Evolutionary conservation across 23 tunicate species (phyloP).

Genomic region (Aplidium turbinatum): DNA sequence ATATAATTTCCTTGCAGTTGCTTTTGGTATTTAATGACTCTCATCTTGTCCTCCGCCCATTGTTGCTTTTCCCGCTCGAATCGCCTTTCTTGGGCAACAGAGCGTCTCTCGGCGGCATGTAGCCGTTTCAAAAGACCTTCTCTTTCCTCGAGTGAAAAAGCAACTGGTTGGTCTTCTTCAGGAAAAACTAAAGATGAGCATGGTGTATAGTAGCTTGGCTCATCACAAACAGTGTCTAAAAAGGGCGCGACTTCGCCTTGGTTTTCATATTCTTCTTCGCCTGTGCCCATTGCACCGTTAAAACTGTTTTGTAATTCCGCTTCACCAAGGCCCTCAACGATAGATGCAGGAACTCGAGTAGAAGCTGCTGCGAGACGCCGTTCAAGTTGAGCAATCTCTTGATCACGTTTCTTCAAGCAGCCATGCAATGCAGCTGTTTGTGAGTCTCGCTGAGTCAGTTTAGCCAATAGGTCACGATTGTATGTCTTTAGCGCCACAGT

Average conservation of each 20-base stretch:
- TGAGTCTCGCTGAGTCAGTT: constrained; percentile 21
- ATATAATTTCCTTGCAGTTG: constrained; percentile 51
- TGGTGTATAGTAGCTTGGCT: constrained; percentile 21
- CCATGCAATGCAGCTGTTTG: constrained; percentile 16
- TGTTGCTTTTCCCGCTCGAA: constrained; percentile 36
- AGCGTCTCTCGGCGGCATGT: constrained; percentile 23
- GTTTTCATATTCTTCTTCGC: no score
- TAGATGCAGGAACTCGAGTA: background rate
- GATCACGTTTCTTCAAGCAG: constrained; percentile 17
- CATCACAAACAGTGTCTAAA: background rate
- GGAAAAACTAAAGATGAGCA: background rate
- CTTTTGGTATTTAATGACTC: constrained; percentile 37
- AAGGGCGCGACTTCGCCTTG: constrained; percentile 3
- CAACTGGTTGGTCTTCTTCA: background rate
- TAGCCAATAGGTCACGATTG: constrained; percentile 37
- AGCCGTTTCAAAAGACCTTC: constrained; percentile 32
- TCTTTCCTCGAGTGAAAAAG: background rate
- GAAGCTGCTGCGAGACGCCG: constrained; percentile 27
- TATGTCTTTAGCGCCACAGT: constrained; percentile 23
- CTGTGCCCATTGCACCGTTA: no score
- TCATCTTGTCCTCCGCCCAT: constrained; percentile 27
- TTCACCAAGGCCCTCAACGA: background rate
- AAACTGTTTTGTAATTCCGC: no score
- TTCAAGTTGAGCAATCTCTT: constrained; percentile 30
- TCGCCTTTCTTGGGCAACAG: constrained; percentile 13